Base-by-base conservation (phyloP, 2,113 vertebrate genomes). In the Motacilla tschutschensis region DNA sequence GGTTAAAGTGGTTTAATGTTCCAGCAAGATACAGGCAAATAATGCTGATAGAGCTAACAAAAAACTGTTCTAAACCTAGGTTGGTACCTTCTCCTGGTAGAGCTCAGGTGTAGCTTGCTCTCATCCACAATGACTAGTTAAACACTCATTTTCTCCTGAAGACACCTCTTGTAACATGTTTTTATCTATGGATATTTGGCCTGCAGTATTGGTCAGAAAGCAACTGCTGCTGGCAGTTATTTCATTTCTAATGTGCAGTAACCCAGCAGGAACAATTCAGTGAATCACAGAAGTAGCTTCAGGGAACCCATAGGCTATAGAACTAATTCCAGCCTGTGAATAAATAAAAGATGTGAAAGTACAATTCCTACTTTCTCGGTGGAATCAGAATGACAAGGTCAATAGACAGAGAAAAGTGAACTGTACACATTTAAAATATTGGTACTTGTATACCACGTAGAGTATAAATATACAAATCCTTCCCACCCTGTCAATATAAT, bases 301-400 rank as follows among this genome's bases (percentile, higher is more conserved):
- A 84, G 90, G 86, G 90, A 94, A 50, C 88, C 88, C 67, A 92
- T 48, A 89, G 85, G 88, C 90, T 74, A 76, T 40, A 66, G 88
- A 93, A 90, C 59, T 93, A 91, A 92, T 93, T 94, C 92, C 71
- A 88, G 43, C 46, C 59, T 79, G 19, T 62, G 55, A 91, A 71
- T 91, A 87, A 93, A 92, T 89, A 92, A 91, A 91, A 92, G 50
- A 95, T 85, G 77, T 88, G 80, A 88, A 88, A 89, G 63, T 70
- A 79, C 14, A 29, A 53, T 83, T 91, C 80, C 65, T 41, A 31
- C 48, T 83, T 93, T 78, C 90, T 81, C 12, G 10, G 63, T 81
- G 47, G 85, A 89, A 86, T 86, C 59, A 73, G 83, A 86, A 81
- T 35, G 90, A 89, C 90, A 94, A 93, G 91, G 91, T 91, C 90